Base-by-base conservation (phyloP, 1,140 invertebrate species). In the Pantala flavescens region DNA sequence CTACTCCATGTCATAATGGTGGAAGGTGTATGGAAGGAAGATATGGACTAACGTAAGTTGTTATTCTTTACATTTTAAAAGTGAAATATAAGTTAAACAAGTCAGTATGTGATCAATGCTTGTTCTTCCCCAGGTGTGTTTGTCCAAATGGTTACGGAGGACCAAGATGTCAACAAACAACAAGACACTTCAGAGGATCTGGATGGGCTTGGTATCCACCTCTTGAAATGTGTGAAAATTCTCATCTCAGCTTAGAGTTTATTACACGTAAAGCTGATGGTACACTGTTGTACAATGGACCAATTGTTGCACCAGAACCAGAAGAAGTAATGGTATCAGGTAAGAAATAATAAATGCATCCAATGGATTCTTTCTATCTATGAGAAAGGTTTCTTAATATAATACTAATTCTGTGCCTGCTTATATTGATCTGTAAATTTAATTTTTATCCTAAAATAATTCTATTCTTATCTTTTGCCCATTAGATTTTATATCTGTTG, bases 201-300 rank as follows among this genome's bases (percentile, higher is more conserved):
- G 94, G 94, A 5, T 97, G 93, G 92, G 96, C 96, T 12, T 97
- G 97, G 94, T 98, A 97, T 85, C 92, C 95, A 0, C 89, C 96
- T 0, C 84, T 99, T 10, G 93, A 96, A 80, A 97, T 98, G 91
- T 98, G 97, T 82, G 94, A 98, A 78, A 91, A 90, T 74, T 97
- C 96, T 24, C 94, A 97, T 84, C 86, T 98, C 70, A 96, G 94
- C 79, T 88, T 98, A 74, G 96, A 98, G 83, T 98, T 99, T 80
- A 92, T 97, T 74, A 98, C 97, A 0, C 87, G 90, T 78, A 92
- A 94, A 81, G 88, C 90, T 0, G 94, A 97, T 81, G 97, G 96
- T 2, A 84, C 98, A n/a, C 85, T 99, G 70, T 84, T 99, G 11
- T 99, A 98, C 82, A 98, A 98, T 83, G 97, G 97, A 43, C 97